A percentile compares a stretch with the other conserved stretches of the same genome.
phyloP scores from a whole-genome alignment of 1,140 invertebrate genomes.

The Drosophila arizonae region DNA sequence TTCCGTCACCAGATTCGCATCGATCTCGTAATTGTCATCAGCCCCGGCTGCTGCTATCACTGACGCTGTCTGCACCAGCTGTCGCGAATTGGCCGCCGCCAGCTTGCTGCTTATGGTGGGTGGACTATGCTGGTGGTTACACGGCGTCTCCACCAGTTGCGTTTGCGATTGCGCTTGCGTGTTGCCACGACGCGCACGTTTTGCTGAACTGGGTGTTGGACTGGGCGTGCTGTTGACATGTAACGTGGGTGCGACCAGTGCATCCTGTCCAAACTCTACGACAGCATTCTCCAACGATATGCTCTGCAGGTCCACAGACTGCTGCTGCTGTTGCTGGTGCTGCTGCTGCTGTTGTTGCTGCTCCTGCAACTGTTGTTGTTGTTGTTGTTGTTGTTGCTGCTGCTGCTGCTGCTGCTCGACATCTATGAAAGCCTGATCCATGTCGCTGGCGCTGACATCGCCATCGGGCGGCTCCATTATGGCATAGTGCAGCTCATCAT shows the following conservation, averaged over 20 bases:
- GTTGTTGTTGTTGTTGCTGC: conserved; percentile 23
- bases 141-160: conserved; percentile 53
- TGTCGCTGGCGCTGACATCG: conserved; percentile 60
- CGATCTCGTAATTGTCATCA: conserved; percentile 75
- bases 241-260: conserved; percentile 34
- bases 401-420: conserved; percentile 51
- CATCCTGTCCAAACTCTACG: conserved; percentile 64
- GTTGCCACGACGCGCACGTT: conserved; percentile 43
- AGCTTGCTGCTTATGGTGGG: conserved; percentile 63
- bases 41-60: conserved; percentile 72
- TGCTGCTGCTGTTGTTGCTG: conserved; percentile 46
- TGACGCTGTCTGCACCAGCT: conserved; percentile 74
- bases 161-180: conserved; percentile 24
- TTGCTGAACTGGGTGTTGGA: conserved; percentile 60
- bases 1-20: conserved; percentile 76
- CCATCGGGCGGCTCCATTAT: conserved; percentile 71
- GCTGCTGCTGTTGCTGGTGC: conserved; percentile 43
- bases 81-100: conserved; percentile 68
- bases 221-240: conserved; percentile 49
- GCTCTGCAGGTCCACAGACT: conserved; percentile 49
- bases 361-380: conserved; percentile 22
- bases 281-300: conserved; percentile 68
- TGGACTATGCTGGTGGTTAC: conserved; percentile 53
- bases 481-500: conserved; percentile 72
- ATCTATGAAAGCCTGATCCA: conserved; percentile 67